phyloP scores from a whole-genome alignment of 2,797 vertebrate genomes.

The Manis pentadactyla region DNA sequence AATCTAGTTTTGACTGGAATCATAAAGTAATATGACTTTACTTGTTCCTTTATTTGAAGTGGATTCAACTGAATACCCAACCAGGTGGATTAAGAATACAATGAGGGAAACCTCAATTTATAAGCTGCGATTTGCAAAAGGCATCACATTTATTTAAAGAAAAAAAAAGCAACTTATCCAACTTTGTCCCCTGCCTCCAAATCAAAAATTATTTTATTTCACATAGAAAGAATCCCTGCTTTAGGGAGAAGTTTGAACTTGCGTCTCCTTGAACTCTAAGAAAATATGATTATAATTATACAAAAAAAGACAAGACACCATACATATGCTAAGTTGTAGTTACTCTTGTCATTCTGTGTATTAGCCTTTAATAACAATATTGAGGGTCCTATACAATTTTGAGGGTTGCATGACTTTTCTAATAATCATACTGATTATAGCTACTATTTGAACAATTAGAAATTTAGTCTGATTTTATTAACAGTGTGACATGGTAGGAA shows the following conservation, averaged over 20 bases:
- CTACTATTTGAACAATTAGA: neutral
- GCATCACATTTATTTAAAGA: neutral
- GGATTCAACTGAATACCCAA: neutral
- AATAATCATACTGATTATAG: neutral
- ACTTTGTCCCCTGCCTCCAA: neutral
- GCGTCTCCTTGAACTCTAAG: neutral
- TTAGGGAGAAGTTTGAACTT: neutral
- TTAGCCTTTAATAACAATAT: neutral
- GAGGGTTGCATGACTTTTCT: too few species aligned
- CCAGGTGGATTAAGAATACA: neutral
- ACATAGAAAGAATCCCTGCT: neutral
- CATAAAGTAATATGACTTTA: neutral
- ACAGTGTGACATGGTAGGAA: neutral
- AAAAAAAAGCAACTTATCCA: neutral
- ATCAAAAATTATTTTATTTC: constrained; percentile 4
- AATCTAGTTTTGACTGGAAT: neutral
- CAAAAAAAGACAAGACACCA: neutral
- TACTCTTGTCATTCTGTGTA: neutral
- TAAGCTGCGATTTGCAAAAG: neutral
- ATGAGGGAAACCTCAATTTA: neutral
- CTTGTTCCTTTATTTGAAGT: neutral
- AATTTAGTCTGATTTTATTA: constrained; percentile 9
- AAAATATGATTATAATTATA: neutral
- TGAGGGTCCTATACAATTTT: neutral
- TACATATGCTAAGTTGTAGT: neutral